Conservation (phyloP, 2,888 invertebrate genomes). For the Sminthurinus aureus region DNA sequence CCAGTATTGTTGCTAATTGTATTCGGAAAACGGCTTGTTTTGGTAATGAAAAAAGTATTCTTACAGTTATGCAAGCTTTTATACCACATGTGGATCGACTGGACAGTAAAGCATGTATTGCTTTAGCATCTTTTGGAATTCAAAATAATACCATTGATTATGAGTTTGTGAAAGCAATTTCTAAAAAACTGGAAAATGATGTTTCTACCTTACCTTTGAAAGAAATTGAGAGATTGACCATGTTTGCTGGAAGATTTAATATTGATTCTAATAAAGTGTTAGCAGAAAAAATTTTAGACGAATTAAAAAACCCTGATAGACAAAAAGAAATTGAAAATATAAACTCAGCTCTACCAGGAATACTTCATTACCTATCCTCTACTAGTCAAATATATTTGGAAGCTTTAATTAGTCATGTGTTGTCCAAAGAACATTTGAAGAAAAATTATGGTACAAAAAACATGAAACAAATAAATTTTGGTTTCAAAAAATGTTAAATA, state of each 20-base stretch:
- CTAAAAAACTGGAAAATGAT: constrained; percentile 66
- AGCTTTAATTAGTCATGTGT: constrained; percentile 69
- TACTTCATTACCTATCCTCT: constrained; percentile 70
- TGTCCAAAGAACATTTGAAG: constrained; percentile 69
- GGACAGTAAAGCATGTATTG: constrained; percentile 71
- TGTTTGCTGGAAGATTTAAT: constrained; percentile 72
- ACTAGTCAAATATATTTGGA: constrained; percentile 68
- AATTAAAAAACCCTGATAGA: constrained; percentile 64
- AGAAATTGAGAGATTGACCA: constrained; percentile 76
- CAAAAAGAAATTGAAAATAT: constrained; percentile 67
- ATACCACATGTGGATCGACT: constrained; percentile 69
- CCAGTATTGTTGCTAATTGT: constrained; percentile 68
- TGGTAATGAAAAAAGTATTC: constrained; percentile 63
- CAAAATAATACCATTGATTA: constrained; percentile 63
- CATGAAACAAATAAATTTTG: no score
- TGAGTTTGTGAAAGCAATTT: constrained; percentile 65
- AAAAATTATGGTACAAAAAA: constrained; percentile 69
- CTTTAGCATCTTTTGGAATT: constrained; percentile 72
- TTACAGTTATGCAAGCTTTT: constrained; percentile 68
- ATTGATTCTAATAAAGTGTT: constrained; percentile 68
- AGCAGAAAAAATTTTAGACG: constrained; percentile 64
- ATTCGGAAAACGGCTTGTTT: constrained; percentile 40
- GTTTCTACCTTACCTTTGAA: constrained; percentile 70
- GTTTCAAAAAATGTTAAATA: not conserved
- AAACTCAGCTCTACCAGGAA: constrained; percentile 67